Conservation (phyloP, 2,113 vertebrate species). For the Sminthopsis crassicaudata region DNA sequence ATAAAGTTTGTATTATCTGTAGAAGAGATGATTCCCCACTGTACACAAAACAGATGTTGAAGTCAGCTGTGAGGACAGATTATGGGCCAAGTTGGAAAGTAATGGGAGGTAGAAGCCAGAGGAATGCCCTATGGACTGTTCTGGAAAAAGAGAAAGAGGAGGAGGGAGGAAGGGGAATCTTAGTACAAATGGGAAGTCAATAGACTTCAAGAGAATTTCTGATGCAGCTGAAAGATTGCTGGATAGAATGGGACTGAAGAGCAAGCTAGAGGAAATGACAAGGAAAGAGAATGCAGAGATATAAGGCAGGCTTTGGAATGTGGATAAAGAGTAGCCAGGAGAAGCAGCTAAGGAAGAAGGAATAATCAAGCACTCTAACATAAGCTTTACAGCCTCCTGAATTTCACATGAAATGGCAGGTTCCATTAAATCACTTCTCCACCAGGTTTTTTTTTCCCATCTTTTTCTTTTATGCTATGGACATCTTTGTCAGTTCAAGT, state of each 20-base stretch:
- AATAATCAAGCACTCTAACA: not conserved
- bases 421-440: not conserved
- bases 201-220: not conserved
- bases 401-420: not conserved
- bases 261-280: not conserved
- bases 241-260: not conserved
- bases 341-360: not conserved
- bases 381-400: not conserved
- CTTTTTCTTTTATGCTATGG: not conserved
- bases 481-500: not conserved
- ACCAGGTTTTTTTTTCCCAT: not conserved
- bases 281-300: not conserved
- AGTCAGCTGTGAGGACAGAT: constrained; percentile 47
- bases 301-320: not conserved
- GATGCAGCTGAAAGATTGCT: not conserved
- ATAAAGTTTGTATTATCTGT: constrained; percentile 53
- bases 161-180: not conserved
- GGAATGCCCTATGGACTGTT: constrained; percentile 19
- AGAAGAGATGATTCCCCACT: constrained; percentile 18
- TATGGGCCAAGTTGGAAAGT: not conserved
- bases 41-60: constrained; percentile 28
- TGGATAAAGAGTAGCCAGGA: not conserved
- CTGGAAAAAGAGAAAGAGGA: not conserved
- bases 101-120: not conserved
- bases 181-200: not conserved